Base-by-base conservation (phyloP, 2,888 invertebrate genomes). In the Tetragonisca angustula region DNA sequence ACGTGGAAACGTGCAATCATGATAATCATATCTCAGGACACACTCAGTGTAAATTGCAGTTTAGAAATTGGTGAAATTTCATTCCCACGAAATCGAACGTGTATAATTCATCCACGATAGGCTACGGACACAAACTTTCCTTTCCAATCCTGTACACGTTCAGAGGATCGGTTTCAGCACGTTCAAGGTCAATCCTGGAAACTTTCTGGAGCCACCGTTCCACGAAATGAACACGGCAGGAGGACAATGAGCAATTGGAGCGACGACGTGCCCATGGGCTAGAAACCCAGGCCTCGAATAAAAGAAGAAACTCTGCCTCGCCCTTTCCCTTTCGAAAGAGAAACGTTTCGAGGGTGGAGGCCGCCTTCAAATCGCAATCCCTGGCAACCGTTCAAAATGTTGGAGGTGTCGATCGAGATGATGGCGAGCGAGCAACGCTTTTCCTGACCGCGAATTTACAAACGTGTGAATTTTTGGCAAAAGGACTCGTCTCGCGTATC, bases 231-330 rank as follows among this genome's bases (percentile, higher is more conserved):
- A 74, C 50, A 67, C 21, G 36, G 32, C 15, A 59, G 59, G 19
- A 43, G 27, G 2, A 85, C 85, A 85, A 85, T 70, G 81, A 79
- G 75, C 81, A 81, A 78, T 84, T 76, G 65, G 62, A 65, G 73
- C 36, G 27, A 56, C 27, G 64, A 73, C 64, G 36, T 75, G 73
- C 77, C 75, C 75, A 32, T 69, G 69, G 74, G 79, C 79, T 70
- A 70, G 59, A 36, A 61, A 67, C 74, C 74, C 49, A 43, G 79
- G 72, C 61, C 72, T 67, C n/a, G 75, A 71, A 85, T 84, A 84
- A 84, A 85, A 81, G 75, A 75, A 36, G 36, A 36, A 69, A 9
- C 43, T 43, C 43, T 43, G 24, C 56, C 36, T 65, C 68, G 6
- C 50, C 79, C 79, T 65, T 81, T 81, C 59, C 79, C 70, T 70